Evolutionary conservation across 2,888 invertebrate species (phyloP), one percentile per base, ranked within the genome.

Genomic region (Plutella xylostella): DNA sequence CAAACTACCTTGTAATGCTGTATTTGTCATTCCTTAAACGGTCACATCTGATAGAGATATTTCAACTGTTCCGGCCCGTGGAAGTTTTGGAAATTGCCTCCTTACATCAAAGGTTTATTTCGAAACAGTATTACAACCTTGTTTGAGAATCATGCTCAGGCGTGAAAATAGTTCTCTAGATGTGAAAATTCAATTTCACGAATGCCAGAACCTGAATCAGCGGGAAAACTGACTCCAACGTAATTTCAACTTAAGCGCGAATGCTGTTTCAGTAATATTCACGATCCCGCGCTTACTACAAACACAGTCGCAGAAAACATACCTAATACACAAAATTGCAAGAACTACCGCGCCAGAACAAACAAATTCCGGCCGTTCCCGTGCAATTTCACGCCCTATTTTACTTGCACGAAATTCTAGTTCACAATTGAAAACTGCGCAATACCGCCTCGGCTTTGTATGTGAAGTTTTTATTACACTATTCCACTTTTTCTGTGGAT

Each of bases 331-430:
- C 39, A 42, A 48, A 48, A 30, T 42, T 40, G 34, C 42, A 44
- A 38, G 38, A 46, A 48, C 43, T 44, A 78, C 22, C 33, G 42
- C 33, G 35, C 37, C 30, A 43, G 19, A 43, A 43, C 48, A 48
- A 80, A 80, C 79, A 82, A 80, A 79, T 77, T 69, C 68, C 58
- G 62, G 62, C 72, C 64, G 71, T 78, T 73, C 65, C 57, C 59
- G 59, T 65, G 68, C 74, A 75, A 78, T 82, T 82, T 78, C 72
- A 76, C 75, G 80, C 73, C 69, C 70, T 76, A 82, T 79, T 82
- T 79, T 75, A 75, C 64, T 61, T 60, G 60, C 63, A 66, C 68
- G 65, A 72, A 73, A 72, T 77, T 64, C 66, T 66, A 63, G 60
- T 55, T 53, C 67, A 61, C 69, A 72, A 72, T 72, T 71, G 72